Conservation (phyloP, 2,888 invertebrate species). For the Heliconius sara region DNA sequence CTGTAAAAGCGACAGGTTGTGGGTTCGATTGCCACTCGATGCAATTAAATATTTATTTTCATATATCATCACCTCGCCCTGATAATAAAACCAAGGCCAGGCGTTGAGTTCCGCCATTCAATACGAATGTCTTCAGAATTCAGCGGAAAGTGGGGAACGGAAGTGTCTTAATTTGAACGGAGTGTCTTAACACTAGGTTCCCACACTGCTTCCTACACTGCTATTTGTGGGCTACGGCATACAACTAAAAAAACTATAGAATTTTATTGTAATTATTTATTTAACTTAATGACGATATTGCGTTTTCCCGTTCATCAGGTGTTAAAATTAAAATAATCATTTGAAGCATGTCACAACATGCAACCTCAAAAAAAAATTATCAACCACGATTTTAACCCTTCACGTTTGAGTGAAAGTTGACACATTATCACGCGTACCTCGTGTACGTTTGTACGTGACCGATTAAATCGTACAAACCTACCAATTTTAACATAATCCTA, state of each 20-base stretch:
- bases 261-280: no score
- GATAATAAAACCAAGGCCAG: not conserved
- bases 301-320: not conserved
- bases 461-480: conserved; percentile 66
- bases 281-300: no score
- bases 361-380: conserved; percentile 63
- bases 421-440: conserved; percentile 63
- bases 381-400: conserved; percentile 54
- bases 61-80: not conserved
- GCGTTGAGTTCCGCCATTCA: not conserved
- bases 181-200: not conserved
- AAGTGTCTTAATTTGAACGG: not conserved
- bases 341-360: conserved; percentile 46
- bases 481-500: conserved; percentile 48
- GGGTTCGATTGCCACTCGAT: not conserved
- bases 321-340: conserved; percentile 23
- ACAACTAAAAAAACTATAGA: no score
- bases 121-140: not conserved
- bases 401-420: conserved; percentile 67
- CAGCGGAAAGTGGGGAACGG: not conserved
- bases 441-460: conserved; percentile 70
- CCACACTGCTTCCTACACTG: not conserved
- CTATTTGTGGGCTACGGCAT: not conserved
- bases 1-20: not conserved
- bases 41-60: not conserved